Conservation (phyloP, 2,113 vertebrate genomes). For the Oncorhynchus nerka region DNA sequence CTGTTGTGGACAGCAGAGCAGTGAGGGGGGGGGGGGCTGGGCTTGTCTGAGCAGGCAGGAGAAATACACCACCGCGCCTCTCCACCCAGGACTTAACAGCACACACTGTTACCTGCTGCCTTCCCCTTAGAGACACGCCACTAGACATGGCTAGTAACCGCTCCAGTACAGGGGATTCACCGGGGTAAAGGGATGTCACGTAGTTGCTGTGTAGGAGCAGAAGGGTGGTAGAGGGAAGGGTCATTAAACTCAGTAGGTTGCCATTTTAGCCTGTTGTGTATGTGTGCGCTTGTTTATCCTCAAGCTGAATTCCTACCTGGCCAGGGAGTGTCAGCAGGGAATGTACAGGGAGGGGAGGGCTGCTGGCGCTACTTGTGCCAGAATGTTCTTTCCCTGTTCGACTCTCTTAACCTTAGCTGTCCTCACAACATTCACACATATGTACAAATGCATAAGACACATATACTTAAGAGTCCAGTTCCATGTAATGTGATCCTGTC, state of each 20-base stretch:
- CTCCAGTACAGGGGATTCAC: no score
- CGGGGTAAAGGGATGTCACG: no score
- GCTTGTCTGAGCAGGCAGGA: slow-evolving; percentile 56
- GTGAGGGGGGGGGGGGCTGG: background rate
- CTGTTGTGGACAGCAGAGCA: background rate
- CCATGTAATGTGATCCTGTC: slow-evolving; percentile 22
- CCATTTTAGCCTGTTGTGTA: slow-evolving; percentile 41
- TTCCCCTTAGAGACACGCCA: background rate
- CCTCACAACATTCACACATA: background rate
- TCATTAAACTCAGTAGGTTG: background rate
- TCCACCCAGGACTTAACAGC: background rate
- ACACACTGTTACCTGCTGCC: background rate
- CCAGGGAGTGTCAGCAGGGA: slow-evolving; percentile 60
- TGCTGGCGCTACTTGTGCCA: slow-evolving; percentile 32
- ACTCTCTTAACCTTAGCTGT: slow-evolving; percentile 11
- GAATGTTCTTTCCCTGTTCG: slow-evolving; percentile 44
- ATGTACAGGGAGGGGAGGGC: slow-evolving; percentile 45
- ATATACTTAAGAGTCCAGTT: background rate
- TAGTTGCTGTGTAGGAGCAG: no score
- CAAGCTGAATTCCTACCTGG: slow-evolving; percentile 40
- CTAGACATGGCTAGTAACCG: no score
- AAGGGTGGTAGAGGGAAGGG: background rate
- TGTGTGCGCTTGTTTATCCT: background rate
- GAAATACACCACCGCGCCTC: background rate
- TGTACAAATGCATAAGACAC: slow-evolving; percentile 9